These are phyloP conservation scores for Uloborus plumipes DNA, from an alignment of 2,888 invertebrate species.

Conservation along the genomic window DNA sequence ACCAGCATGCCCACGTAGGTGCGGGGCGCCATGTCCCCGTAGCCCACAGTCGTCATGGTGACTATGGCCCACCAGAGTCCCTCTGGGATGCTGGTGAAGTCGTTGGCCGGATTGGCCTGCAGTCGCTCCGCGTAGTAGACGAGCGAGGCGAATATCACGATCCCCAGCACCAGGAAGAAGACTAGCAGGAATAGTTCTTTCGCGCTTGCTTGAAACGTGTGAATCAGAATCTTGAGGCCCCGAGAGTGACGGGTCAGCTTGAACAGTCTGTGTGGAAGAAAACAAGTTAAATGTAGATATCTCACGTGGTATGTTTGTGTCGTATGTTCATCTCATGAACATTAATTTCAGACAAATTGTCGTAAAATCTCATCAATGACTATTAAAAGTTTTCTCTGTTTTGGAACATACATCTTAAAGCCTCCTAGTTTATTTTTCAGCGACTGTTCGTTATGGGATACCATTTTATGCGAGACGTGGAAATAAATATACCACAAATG, in stretches of 20 bases:
- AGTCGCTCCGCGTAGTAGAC: conserved; percentile 98
- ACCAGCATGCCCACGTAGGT: conserved; percentile 99
- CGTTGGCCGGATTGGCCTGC: conserved; percentile 89
- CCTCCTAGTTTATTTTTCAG: too few species aligned
- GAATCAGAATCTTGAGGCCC: conserved; percentile 97
- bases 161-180: conserved; percentile 97
- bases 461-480: too few species aligned
- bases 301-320: too few species aligned
- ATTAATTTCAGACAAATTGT: too few species aligned
- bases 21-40: conserved; percentile 96
- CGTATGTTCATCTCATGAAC: too few species aligned
- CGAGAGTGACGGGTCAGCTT: conserved; percentile 97
- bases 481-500: too few species aligned
- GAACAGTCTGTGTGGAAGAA: conserved; percentile 79
- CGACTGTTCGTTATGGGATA: too few species aligned
- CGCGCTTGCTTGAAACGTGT: conserved; percentile 95
- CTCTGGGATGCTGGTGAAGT: conserved; percentile 97
- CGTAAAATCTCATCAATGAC: too few species aligned
- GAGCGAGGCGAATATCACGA: conserved; percentile 97
- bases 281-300: too few species aligned
- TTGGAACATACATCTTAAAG: too few species aligned
- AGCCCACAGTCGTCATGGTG: conserved; percentile 98
- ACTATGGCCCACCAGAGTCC: conserved; percentile 99
- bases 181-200: conserved; percentile 96
- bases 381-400: too few species aligned